These are phyloP conservation scores for Trogon melanurus DNA, from an alignment of 2,113 vertebrate genomes.

Conservation along the genomic window DNA sequence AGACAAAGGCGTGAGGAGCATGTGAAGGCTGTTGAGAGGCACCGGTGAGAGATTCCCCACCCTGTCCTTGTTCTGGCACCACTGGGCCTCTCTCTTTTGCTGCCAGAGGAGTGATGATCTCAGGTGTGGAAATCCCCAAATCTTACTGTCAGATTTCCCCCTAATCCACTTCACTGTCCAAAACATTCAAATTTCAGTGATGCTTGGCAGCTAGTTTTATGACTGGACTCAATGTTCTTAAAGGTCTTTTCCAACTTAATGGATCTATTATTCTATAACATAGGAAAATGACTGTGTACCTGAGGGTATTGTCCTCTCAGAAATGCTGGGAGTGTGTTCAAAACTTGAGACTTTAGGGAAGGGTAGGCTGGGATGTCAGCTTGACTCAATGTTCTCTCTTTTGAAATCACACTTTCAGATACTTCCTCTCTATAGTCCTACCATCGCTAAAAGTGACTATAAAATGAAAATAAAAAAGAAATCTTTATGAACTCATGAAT, in stretches of 20 bases:
- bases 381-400: background rate
- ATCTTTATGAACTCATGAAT: background rate
- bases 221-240: background rate
- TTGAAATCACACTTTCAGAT: background rate
- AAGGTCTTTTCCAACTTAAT: background rate
- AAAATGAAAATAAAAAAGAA: background rate
- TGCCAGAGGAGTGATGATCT: accelerated
- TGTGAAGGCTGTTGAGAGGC: background rate
- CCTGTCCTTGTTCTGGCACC: accelerated
- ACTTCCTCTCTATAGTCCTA: background rate
- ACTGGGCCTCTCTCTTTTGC: background rate
- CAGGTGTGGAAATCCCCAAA: background rate
- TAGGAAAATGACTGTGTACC: background rate
- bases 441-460: background rate
- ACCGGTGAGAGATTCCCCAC: background rate
- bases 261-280: background rate
- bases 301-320: background rate
- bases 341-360: background rate
- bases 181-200: background rate
- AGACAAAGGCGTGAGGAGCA: background rate
- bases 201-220: background rate
- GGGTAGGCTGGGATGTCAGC: background rate
- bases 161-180: background rate
- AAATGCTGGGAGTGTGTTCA: background rate
- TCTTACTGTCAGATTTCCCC: background rate